Conservation (phyloP, 2,888 invertebrate genomes). For the Limnephilus marmoratus region DNA sequence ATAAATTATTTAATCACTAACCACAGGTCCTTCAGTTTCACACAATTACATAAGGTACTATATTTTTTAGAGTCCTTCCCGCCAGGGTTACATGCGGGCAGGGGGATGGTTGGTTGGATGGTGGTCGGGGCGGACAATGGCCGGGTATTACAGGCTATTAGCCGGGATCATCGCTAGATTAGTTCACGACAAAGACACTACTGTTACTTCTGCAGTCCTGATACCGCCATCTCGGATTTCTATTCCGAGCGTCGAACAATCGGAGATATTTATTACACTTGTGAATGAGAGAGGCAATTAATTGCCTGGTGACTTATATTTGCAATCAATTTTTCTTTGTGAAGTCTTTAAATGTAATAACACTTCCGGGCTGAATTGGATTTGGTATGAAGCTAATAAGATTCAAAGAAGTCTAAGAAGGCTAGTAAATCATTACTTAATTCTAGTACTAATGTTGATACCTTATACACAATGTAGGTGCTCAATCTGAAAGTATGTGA, state of each 20-base stretch:
- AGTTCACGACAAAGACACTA: constrained; percentile 52
- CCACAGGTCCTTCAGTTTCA: not conserved
- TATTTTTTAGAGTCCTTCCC: not conserved
- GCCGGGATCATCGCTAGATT: constrained; percentile 53
- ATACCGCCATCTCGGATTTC: constrained; percentile 28
- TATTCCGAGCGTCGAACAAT: constrained; percentile 26
- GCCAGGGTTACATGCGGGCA: not conserved
- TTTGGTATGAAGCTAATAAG: not conserved
- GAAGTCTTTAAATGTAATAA: not conserved
- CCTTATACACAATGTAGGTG: not conserved
- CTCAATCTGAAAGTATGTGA: not conserved
- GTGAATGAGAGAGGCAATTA: constrained; percentile 39
- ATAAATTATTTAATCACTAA: not conserved
- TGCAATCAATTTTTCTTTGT: constrained; percentile 4
- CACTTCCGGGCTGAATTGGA: not conserved
- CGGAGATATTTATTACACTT: constrained; percentile 34
- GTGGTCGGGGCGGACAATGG: constrained; percentile 41
- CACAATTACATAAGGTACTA: not conserved
- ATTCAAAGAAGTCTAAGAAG: not conserved
- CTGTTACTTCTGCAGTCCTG: constrained; percentile 15
- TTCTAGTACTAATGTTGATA: not conserved
- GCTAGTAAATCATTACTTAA: not conserved
- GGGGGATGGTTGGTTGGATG: not conserved
- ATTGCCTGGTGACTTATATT: not conserved
- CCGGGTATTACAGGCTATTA: constrained; percentile 53